Percentiles rank a stretch among this genome's conserved stretches.
phyloP scores from a whole-genome alignment of 2,888 invertebrate genomes.

The Corythucha ciliata region DNA sequence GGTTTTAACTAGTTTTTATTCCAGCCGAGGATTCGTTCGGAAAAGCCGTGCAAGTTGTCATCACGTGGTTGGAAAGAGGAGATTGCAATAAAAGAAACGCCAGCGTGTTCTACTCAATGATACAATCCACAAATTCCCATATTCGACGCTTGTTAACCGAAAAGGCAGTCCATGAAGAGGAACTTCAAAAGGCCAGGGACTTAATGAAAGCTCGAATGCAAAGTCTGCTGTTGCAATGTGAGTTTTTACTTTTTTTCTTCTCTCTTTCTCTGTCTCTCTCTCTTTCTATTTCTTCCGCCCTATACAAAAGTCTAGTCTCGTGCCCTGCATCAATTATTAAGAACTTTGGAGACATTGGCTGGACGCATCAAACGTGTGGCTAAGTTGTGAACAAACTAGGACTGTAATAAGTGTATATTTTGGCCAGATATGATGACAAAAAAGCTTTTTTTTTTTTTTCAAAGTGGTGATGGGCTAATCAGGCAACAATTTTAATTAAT shows the following conservation, averaged over 20 bases:
- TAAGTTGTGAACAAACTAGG: too few species aligned
- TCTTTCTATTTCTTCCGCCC: too few species aligned
- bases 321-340: too few species aligned
- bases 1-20: constrained; percentile 20
- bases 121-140: constrained; percentile 89
- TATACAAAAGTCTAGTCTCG: too few species aligned
- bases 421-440: too few species aligned
- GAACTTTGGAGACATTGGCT: too few species aligned
- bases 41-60: constrained; percentile 72
- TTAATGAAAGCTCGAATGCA: constrained; percentile 75
- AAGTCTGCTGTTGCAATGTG: constrained; percentile 82
- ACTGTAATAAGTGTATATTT: too few species aligned
- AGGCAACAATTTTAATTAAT: too few species aligned
- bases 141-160: constrained; percentile 75
- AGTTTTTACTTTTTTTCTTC: constrained; percentile 46
- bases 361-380: too few species aligned
- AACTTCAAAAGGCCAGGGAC: constrained; percentile 74
- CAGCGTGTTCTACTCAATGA: constrained; percentile 89
- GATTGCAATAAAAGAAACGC: constrained; percentile 87
- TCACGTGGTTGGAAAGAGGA: constrained; percentile 88
- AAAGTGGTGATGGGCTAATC: too few species aligned
- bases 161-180: constrained; percentile 79
- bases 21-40: constrained; percentile 67
- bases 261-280: too few species aligned
- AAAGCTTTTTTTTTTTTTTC: too few species aligned